A percentile compares a stretch with the other conserved stretches of the same genome.
Evolutionary conservation across 2,888 invertebrate species (phyloP).

Genomic region (Penaeus monodon): DNA sequence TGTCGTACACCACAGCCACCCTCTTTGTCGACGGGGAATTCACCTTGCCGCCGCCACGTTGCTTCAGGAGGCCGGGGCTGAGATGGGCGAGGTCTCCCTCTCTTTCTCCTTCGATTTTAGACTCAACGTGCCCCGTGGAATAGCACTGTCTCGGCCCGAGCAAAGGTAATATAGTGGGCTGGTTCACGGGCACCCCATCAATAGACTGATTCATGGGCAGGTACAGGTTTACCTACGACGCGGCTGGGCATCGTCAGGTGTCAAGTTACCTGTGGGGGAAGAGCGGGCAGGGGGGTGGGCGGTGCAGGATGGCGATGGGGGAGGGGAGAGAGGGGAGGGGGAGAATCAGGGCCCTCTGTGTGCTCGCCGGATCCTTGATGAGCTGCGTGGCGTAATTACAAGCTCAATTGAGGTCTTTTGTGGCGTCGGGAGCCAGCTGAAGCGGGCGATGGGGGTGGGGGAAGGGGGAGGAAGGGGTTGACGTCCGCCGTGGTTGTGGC

Average conservation of each 20-base stretch:
- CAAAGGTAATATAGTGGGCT: background rate
- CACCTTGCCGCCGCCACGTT: no score
- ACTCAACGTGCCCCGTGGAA: background rate
- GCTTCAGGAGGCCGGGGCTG: background rate
- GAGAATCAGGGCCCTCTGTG: background rate
- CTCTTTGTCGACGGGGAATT: no score
- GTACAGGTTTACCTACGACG: slow-evolving; percentile 19
- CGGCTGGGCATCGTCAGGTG: background rate
- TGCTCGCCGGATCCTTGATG: background rate
- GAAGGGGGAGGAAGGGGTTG: no score
- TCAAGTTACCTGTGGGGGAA: background rate
- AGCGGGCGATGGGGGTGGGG: no score
- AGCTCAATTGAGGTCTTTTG: no score
- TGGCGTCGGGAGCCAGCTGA: no score
- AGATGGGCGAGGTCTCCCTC: background rate
- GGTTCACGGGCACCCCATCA: slow-evolving; percentile 20
- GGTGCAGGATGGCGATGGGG: background rate
- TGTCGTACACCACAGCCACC: no score
- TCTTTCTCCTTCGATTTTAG: background rate
- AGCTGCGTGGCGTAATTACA: background rate
- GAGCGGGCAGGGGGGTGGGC: background rate
- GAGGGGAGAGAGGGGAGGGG: no score
- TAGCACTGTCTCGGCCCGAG: background rate
- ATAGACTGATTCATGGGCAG: slow-evolving; percentile 10
- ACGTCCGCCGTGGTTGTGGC: no score